Evolutionary conservation across 1,140 invertebrate genomes (phyloP).

Genomic region (Panulirus ornatus): DNA sequence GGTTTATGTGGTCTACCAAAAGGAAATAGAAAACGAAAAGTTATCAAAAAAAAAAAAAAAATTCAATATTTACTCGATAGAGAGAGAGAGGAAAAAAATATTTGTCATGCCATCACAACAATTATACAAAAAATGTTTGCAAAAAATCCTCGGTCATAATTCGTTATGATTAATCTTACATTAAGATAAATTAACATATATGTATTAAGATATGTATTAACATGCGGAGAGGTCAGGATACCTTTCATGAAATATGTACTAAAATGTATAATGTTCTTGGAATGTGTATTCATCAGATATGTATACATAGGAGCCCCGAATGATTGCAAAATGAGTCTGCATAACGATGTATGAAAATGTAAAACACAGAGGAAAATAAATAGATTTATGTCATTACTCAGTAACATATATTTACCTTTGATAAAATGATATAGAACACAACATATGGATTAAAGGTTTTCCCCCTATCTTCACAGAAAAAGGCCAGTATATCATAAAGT

Average conservation of each 20-base stretch:
- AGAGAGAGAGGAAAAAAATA: too few species aligned
- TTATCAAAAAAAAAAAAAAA: background rate
- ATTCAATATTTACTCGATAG: background rate
- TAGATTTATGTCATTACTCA: too few species aligned
- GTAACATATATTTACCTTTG: too few species aligned
- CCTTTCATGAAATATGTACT: background rate
- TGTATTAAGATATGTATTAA: background rate
- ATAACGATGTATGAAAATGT: too few species aligned
- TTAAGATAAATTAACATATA: background rate
- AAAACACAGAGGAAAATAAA: too few species aligned
- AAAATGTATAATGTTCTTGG: background rate
- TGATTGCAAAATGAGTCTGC: too few species aligned
- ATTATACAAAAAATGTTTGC: background rate
- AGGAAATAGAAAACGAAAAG: background rate
- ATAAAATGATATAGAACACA: too few species aligned
- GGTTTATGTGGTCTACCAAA: background rate
- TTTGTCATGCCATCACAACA: background rate
- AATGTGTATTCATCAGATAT: background rate
- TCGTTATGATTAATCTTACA: background rate
- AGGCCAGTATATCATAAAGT: too few species aligned
- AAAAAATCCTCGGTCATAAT: background rate
- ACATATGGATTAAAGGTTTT: too few species aligned
- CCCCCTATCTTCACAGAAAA: too few species aligned
- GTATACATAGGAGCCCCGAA: background rate
- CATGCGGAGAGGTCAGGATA: background rate